Evolutionary conservation across 2,888 invertebrate genomes (phyloP), one percentile per base, ranked within the genome.

Genomic region (Chrysopilus asiliformis): DNA sequence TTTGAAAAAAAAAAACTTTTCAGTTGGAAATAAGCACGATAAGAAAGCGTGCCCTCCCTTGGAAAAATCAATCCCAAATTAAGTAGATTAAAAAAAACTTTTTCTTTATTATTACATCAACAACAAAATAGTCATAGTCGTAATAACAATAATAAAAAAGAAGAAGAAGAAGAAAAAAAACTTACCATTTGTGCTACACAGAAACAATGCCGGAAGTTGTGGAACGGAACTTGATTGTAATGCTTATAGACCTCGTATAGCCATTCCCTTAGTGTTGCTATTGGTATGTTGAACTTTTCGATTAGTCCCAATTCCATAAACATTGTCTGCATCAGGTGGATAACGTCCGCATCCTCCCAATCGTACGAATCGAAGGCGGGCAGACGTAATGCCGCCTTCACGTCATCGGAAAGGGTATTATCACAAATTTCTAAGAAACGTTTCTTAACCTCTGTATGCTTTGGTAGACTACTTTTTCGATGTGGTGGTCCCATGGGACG

Each of bases 191-290:
- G 85, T 41, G 84, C 75, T 45, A 85, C 85, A 66, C 84, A 84
- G 64, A 85, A 85, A 61, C 82, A 83, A 57, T 85, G 85, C 47
- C 83, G 71, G 64, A 85, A 85, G 66, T 85, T 85, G 63, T 85
- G 85, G 65, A 85, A 85, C 43, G 84, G 84, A 55, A 85, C 84
- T 63, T 82, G 82, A 64, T 84, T 79, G 68, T 85, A 85, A 59
- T 79, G 77, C 59, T 79, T 79, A 64, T 79, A 81, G 48, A 78
- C 76, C 60, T 78, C 76, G 56, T 76, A 79, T 36, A 81, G 68
- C 66, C 80, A 81, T 58, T 75, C 76, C 45, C 78, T 68, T 46
- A 81, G 64, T 39, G 72, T 74, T 41, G 68, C 67, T 51, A 78
- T 68, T 54, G 80, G 76, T 53, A 85, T 79, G 60, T 75, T 74